Percentiles rank a stretch among this genome's conserved stretches.
These are phyloP conservation scores for Trematocara stigmaticum DNA, from an alignment of 2,113 vertebrate genomes.

Conservation along the genomic window DNA sequence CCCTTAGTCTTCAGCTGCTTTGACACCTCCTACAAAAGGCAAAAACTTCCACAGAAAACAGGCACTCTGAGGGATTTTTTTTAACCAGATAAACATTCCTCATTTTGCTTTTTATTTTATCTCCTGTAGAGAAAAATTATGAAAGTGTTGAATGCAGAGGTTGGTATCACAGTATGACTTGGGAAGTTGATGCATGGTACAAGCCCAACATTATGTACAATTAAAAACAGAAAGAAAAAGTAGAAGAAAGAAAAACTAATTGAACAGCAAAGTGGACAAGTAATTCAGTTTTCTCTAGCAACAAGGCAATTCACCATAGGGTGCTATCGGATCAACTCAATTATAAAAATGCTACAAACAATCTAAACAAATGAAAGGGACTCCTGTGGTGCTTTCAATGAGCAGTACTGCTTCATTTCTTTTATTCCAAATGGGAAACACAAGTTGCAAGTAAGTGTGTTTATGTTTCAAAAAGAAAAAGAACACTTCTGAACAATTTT, in stretches of 20 bases:
- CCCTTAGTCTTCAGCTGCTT: constrained; percentile 1
- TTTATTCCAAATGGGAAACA: neutral
- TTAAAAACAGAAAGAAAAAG: neutral
- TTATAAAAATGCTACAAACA: neutral
- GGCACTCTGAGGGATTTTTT: neutral
- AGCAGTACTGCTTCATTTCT: neutral
- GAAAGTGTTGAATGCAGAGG: constrained; percentile 6
- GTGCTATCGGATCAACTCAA: neutral
- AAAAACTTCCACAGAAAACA: neutral
- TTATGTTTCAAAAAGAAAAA: neutral
- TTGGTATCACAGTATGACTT: neutral
- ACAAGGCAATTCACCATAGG: neutral
- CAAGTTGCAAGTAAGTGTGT: neutral
- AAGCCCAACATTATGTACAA: neutral
- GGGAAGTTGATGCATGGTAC: neutral
- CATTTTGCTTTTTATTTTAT: constrained; percentile 3
- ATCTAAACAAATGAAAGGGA: neutral
- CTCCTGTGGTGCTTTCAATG: neutral
- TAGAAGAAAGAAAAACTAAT: neutral
- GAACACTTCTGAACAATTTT: neutral
- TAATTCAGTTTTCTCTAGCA: neutral
- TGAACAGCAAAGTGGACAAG: neutral
- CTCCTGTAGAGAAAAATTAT: constrained; percentile 16
- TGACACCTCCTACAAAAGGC: neutral
- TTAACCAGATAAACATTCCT: neutral